Percentiles rank a stretch among this genome's conserved stretches.
phyloP scores from a whole-genome alignment of 1,140 invertebrate species.

The Acarapis woodi region DNA sequence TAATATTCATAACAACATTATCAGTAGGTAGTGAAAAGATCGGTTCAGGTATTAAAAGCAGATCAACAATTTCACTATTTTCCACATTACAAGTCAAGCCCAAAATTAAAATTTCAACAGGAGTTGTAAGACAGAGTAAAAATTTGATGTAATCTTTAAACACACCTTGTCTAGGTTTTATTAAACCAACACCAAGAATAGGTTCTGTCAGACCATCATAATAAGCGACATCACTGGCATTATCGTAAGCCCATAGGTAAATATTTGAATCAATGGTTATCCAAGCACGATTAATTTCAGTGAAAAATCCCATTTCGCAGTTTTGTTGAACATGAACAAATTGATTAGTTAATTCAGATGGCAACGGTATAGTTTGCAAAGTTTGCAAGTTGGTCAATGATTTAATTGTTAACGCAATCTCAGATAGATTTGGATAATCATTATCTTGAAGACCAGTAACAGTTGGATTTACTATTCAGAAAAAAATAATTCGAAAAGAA shows the following conservation, averaged over 20 bases:
- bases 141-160: conserved; percentile 77
- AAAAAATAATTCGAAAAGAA: conserved; percentile 1
- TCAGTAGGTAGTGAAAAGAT: conserved; percentile 75
- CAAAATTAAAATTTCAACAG: conserved; percentile 43
- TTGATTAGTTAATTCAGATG: conserved; percentile 69
- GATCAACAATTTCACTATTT: conserved; percentile 24
- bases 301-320: conserved; percentile 81
- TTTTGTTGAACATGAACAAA: conserved; percentile 75
- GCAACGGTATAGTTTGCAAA: conserved; percentile 51
- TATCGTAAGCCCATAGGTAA: conserved; percentile 81
- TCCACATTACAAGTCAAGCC: conserved; percentile 20
- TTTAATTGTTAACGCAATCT: conserved; percentile 26
- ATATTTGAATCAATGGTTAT: conserved; percentile 89
- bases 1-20: conserved; percentile 50
- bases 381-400: conserved; percentile 35
- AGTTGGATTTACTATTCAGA: conserved; percentile 21
- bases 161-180: conserved; percentile 21
- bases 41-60: conserved; percentile 72
- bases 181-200: conserved; percentile 16
- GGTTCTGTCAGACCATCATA: conserved; percentile 17
- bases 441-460: conserved; percentile 59
- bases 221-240: conserved; percentile 26
- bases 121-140: conserved; percentile 60
- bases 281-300: conserved; percentile 83
- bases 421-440: conserved; percentile 49